Percentiles rank a stretch among this genome's conserved stretches.
Evolutionary conservation across 2,797 vertebrate genomes (phyloP).

Genomic region (Sebastes umbrosus): DNA sequence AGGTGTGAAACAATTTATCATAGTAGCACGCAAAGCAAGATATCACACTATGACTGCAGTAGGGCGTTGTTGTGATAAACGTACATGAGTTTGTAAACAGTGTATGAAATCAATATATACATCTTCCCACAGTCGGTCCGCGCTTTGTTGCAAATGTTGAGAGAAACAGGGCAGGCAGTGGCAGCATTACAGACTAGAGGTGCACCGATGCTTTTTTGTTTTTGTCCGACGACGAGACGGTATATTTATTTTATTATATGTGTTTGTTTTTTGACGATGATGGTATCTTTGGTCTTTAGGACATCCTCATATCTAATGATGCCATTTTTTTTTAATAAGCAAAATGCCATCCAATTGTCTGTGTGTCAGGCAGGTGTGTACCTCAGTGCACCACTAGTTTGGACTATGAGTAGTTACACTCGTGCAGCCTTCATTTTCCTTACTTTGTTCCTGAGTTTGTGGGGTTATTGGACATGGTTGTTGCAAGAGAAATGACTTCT

Average conservation of each 20-base stretch:
- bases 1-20: conserved; percentile 45
- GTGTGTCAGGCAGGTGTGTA: neutral
- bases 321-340: neutral
- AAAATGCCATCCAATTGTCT: conserved; percentile 2
- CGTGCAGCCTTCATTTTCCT: conserved; percentile 2
- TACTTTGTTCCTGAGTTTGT: conserved; percentile 65
- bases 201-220: conserved; percentile 27
- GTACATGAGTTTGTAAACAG: conserved; percentile 55
- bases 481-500: conserved; percentile 23
- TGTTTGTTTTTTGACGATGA: neutral
- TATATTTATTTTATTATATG: neutral
- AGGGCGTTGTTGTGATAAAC: conserved; percentile 26
- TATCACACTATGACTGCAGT: conserved; percentile 39
- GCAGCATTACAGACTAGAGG: conserved; percentile 19
- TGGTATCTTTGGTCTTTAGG: neutral
- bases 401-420: conserved; percentile 13
- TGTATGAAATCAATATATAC: conserved; percentile 42
- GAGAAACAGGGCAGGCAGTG: conserved; percentile 32
- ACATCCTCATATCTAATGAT: neutral
- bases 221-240: neutral
- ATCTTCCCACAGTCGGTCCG: conserved; percentile 17
- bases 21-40: conserved; percentile 55
- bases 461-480: conserved; percentile 26
- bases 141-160: conserved; percentile 2
- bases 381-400: conserved; percentile 36